These are phyloP conservation scores for Cephus cinctus DNA, from an alignment of 1,140 invertebrate species.

Conservation along the genomic window DNA sequence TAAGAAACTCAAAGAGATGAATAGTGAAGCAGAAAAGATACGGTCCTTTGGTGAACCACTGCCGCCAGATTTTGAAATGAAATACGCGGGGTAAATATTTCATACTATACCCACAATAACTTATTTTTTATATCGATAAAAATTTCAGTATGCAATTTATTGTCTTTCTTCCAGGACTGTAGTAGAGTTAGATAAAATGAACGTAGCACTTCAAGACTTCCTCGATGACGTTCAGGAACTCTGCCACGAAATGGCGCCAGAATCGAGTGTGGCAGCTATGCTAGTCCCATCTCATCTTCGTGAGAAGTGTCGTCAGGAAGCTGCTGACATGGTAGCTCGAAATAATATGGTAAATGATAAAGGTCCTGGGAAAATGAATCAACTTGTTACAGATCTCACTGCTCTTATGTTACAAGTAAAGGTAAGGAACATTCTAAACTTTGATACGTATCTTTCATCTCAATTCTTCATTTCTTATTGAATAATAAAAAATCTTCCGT, in stretches of 20 bases:
- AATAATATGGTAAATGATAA: constrained; percentile 66
- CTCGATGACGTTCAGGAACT: constrained; percentile 82
- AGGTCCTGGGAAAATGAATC: constrained; percentile 65
- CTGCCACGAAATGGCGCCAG: constrained; percentile 85
- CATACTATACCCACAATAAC: neutral
- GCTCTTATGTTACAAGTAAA: constrained; percentile 92
- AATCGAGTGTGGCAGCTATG: constrained; percentile 84
- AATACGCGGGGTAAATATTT: constrained; percentile 71
- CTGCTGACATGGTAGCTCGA: constrained; percentile 75
- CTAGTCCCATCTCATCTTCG: constrained; percentile 82
- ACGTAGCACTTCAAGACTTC: constrained; percentile 82
- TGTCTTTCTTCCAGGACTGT: constrained; percentile 59
- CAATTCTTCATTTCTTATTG: constrained; percentile 1
- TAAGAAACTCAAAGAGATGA: constrained; percentile 81
- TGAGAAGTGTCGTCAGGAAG: constrained; percentile 84
- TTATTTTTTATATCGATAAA: constrained; percentile 1
- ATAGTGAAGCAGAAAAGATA: constrained; percentile 85
- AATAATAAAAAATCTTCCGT: constrained; percentile 23
- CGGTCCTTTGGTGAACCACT: constrained; percentile 76
- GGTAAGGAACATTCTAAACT: constrained; percentile 49
- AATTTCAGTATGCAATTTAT: constrained; percentile 6
- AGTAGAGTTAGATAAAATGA: constrained; percentile 89
- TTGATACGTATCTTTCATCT: constrained; percentile 9
- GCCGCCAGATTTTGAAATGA: constrained; percentile 82
- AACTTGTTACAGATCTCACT: constrained; percentile 84